phyloP scores from a whole-genome alignment of 2,113 vertebrate species.

The Esox niger region DNA sequence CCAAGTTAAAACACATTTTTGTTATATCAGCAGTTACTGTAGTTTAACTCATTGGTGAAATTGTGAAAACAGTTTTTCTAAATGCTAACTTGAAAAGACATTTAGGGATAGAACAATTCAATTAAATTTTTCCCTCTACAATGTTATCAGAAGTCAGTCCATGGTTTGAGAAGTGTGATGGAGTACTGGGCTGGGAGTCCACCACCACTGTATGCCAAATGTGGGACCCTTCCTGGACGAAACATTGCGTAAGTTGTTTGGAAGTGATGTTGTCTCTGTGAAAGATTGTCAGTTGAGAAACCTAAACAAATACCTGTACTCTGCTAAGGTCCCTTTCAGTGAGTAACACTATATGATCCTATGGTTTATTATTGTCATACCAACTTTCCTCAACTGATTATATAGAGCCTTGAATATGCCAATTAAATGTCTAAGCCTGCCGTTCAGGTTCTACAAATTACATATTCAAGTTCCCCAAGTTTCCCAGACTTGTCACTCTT shows the following conservation, averaged over 20 bases:
- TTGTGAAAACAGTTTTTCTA: neutral
- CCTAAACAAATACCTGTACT: conserved; percentile 1
- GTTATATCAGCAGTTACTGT: no score
- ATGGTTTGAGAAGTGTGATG: conserved; percentile 51
- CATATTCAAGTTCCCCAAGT: no score
- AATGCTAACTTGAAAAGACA: neutral
- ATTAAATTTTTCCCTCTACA: neutral
- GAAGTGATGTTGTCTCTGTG: neutral
- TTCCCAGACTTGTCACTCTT: no score
- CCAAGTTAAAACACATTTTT: neutral
- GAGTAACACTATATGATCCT: no score
- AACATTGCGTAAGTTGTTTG: conserved; percentile 33
- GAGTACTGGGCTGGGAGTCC: conserved; percentile 61
- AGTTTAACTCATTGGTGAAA: no score
- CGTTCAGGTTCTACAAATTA: no score
- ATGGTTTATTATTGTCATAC: no score
- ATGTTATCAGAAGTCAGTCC: conserved; percentile 31
- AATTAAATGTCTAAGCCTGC: no score
- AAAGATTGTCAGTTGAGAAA: neutral
- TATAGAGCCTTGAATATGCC: no score
- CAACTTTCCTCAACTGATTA: no score
- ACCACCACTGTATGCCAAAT: conserved; percentile 49
- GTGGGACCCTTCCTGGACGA: conserved; percentile 59
- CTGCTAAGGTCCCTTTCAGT: no score
- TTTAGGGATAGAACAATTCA: neutral